phyloP scores from a whole-genome alignment of 1,140 invertebrate species.

The Temnothorax longispinosus region DNA sequence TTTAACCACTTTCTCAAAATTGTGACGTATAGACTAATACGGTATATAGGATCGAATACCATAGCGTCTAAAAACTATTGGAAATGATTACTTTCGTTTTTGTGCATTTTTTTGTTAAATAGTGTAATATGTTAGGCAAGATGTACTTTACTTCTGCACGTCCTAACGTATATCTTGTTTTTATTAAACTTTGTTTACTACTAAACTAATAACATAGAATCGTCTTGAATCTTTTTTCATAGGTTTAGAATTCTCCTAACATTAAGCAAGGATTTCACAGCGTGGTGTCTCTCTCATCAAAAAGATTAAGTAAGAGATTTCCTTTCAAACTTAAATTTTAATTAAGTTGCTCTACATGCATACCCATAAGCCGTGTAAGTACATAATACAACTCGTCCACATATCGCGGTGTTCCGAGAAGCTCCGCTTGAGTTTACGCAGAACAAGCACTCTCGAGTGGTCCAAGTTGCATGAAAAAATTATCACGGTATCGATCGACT shows the following conservation, averaged over 20 bases:
- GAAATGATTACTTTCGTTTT: background rate
- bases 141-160: background rate
- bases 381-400: background rate
- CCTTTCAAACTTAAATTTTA: background rate
- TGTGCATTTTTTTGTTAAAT: background rate
- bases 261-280: background rate
- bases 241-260: background rate
- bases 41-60: background rate
- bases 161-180: background rate
- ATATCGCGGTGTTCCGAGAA: background rate
- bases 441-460: constrained; percentile 19
- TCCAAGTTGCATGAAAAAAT: constrained; percentile 10
- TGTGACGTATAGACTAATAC: background rate
- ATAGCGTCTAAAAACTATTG: background rate
- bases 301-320: background rate
- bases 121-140: background rate
- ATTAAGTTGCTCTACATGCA: background rate
- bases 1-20: background rate
- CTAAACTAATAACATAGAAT: background rate
- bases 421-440: background rate
- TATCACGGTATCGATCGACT: constrained; percentile 20
- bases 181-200: background rate
- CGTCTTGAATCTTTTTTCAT: background rate
- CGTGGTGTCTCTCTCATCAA: background rate
- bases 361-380: background rate